These are phyloP conservation scores for Ictidomys tridecemlineatus DNA, from an alignment of 2,113 vertebrate genomes.

Conservation along the genomic window DNA sequence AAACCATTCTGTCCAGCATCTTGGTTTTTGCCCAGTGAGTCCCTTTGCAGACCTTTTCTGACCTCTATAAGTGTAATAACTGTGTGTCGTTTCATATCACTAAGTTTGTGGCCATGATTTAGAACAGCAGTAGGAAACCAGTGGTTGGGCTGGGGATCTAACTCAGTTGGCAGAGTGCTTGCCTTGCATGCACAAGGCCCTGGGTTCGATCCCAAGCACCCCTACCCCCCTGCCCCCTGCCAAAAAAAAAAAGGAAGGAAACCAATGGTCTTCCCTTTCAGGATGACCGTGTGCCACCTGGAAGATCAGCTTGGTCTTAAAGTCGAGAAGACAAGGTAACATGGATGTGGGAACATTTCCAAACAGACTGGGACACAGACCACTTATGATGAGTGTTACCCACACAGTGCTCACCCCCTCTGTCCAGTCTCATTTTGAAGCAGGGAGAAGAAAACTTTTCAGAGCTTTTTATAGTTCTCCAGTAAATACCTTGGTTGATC, in stretches of 20 bases:
- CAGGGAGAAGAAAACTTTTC: neutral
- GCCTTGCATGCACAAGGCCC: too few relatives aligned
- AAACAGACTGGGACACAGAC: neutral
- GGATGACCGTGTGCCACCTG: neutral
- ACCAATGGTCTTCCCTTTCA: neutral
- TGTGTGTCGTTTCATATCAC: neutral
- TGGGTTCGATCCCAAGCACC: too few relatives aligned
- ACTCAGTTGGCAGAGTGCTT: too few relatives aligned
- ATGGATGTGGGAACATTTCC: neutral
- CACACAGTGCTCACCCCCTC: neutral
- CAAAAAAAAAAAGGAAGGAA: neutral
- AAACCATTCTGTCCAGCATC: neutral
- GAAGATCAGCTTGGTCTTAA: too few relatives aligned
- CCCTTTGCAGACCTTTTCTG: neutral
- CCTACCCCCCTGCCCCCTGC: fast-evolving
- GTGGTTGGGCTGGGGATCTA: neutral
- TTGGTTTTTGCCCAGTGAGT: neutral
- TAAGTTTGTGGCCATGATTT: neutral
- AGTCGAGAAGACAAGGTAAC: neutral
- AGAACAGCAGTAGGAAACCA: neutral
- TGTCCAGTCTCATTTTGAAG: neutral
- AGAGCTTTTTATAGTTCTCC: neutral
- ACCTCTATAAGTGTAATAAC: neutral
- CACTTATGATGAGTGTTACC: neutral
- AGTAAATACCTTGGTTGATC: neutral